These are phyloP conservation scores for Iselma pallidipennis DNA, from an alignment of 2,888 invertebrate species.

Conservation along the genomic window DNA sequence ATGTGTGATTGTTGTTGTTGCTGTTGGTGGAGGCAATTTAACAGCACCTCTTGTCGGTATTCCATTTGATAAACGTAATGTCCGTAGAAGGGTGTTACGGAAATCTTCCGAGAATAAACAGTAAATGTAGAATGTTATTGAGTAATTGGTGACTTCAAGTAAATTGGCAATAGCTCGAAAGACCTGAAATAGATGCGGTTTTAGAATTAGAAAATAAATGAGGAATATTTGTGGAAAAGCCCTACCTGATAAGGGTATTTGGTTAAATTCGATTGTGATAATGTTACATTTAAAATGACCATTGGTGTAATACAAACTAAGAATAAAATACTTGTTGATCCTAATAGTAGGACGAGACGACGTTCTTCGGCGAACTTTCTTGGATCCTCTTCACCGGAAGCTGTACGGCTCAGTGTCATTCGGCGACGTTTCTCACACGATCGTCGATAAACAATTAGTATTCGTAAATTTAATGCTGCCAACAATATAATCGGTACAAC, in stretches of 20 bases:
- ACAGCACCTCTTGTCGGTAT: slow-evolving; percentile 41
- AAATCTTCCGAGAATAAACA: slow-evolving; percentile 79
- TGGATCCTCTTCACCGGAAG: slow-evolving; percentile 65
- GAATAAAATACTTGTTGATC: slow-evolving; percentile 70
- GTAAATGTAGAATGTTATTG: slow-evolving; percentile 78
- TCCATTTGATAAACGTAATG: slow-evolving; percentile 64
- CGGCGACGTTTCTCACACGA: slow-evolving; percentile 67
- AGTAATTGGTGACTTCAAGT: slow-evolving; percentile 75
- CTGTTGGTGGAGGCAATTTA: slow-evolving; percentile 50
- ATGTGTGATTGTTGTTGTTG: slow-evolving; percentile 53
- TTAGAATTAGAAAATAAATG: background rate
- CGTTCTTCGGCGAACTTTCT: slow-evolving; percentile 71
- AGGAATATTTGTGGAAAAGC: background rate
- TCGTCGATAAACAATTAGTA: slow-evolving; percentile 67
- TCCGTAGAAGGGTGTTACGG: slow-evolving; percentile 68
- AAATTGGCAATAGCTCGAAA: slow-evolving; percentile 74
- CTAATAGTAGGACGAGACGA: slow-evolving; percentile 66
- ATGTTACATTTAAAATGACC: slow-evolving; percentile 70
- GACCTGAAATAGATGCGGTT: slow-evolving; percentile 55
- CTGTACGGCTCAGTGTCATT: slow-evolving; percentile 66
- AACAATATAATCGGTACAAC: slow-evolving; percentile 69
- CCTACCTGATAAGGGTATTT: slow-evolving; percentile 67
- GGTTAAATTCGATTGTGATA: slow-evolving; percentile 65
- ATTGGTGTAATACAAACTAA: slow-evolving; percentile 72
- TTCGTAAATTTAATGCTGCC: slow-evolving; percentile 67